Conservation (phyloP, 2,797 vertebrate genomes). For the Pseudochaenichthys georgianus region DNA sequence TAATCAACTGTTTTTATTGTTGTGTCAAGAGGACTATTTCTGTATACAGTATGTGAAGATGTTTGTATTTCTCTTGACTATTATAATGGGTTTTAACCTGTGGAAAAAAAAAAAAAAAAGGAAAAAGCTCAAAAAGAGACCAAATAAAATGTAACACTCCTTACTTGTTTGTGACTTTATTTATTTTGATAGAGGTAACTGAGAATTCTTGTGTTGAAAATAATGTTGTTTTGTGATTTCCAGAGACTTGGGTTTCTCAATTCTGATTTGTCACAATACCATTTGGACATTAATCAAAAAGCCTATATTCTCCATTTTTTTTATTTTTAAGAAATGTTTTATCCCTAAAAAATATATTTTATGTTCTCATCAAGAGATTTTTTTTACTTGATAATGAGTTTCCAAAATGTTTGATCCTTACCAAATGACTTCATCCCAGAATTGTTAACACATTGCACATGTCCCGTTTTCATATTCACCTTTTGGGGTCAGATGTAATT, state of each 20-base stretch:
- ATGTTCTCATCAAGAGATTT: no score
- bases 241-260: no score
- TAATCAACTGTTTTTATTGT: conserved; percentile 82
- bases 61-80: conserved; percentile 72
- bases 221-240: no score
- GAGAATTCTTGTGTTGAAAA: not conserved
- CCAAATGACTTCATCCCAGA: no score
- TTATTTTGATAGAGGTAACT: not conserved
- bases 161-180: conserved; percentile 40
- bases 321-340: no score
- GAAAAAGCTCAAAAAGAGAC: conserved; percentile 79
- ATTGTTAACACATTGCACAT: no score
- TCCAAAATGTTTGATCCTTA: no score
- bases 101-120: conserved; percentile 77
- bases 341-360: no score
- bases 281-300: no score
- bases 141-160: conserved; percentile 88
- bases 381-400: no score
- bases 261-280: no score
- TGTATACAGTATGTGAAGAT: conserved; percentile 79
- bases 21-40: conserved; percentile 72
- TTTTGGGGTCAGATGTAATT: not conserved
- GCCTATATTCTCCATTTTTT: no score
- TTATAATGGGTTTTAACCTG: conserved; percentile 87
- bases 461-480: not conserved